phyloP scores from a whole-genome alignment of 2,888 invertebrate species.

The Melangyna quadrimaculata region DNA sequence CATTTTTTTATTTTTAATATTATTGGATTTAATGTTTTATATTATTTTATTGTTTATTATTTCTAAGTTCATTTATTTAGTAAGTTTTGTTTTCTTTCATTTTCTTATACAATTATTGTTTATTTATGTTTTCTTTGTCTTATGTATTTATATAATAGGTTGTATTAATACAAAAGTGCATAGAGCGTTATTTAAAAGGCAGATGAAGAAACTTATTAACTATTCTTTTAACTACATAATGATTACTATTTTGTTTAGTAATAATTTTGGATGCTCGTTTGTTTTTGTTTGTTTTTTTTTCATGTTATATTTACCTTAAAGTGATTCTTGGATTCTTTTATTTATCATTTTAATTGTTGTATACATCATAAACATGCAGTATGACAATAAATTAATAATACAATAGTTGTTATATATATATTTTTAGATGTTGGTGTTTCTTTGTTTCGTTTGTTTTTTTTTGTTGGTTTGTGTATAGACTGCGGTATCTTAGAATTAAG shows the following conservation, averaged over 20 bases:
- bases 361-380: neutral
- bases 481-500: neutral
- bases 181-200: conserved; percentile 70
- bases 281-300: conserved; percentile 7
- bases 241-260: conserved; percentile 44
- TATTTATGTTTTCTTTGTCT: conserved; percentile 34
- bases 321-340: conserved; percentile 7
- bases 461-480: neutral
- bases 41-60: conserved; percentile 1
- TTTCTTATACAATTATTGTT: conserved; percentile 54
- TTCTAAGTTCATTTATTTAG: conserved; percentile 47
- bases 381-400: neutral
- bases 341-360: neutral
- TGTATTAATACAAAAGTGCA: conserved; percentile 70
- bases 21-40: conserved; percentile 33
- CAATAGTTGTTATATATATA: neutral
- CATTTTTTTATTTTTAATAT: conserved; percentile 18
- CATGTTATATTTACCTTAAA: neutral
- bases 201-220: conserved; percentile 65
- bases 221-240: conserved; percentile 56
- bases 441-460: neutral
- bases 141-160: conserved; percentile 60
- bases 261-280: conserved; percentile 31
- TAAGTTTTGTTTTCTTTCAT: conserved; percentile 9
- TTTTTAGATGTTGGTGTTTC: neutral